Percentiles rank a stretch among this genome's conserved stretches.
Conservation (phyloP, 2,113 vertebrate genomes). For the Melospiza melodia region DNA sequence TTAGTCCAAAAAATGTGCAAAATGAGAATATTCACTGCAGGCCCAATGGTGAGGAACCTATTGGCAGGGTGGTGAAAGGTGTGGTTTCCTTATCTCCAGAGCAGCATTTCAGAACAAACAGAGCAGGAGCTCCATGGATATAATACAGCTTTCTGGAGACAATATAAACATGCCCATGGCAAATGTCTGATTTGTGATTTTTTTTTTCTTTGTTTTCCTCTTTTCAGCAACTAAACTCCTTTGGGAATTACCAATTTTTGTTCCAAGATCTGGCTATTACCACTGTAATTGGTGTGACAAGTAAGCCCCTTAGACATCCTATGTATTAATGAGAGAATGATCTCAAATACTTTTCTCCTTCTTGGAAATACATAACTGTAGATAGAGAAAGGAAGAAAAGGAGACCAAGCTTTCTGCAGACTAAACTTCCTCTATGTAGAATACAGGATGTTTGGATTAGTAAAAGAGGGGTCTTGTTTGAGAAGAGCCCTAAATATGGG, state of each 20-base stretch:
- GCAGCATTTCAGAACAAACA: neutral
- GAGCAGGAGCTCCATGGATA: neutral
- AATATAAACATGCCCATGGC: neutral
- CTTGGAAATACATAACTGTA: neutral
- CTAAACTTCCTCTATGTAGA: neutral
- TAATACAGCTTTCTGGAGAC: neutral
- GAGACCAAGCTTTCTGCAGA: neutral
- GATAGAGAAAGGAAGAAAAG: neutral
- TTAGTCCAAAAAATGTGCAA: neutral
- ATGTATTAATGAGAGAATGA: neutral
- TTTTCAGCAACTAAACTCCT: constrained; percentile 79
- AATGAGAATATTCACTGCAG: neutral
- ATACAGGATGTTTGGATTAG: neutral
- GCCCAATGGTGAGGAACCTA: neutral
- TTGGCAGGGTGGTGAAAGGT: neutral
- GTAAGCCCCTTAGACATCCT: constrained; percentile 68
- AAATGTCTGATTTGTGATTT: neutral
- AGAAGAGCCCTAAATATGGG: neutral
- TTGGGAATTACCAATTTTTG: constrained; percentile 83
- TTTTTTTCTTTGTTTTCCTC: constrained; percentile 20
- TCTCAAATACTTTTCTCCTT: neutral
- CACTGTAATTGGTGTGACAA: constrained; percentile 82
- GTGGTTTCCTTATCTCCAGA: neutral
- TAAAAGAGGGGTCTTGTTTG: neutral
- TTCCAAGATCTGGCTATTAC: constrained; percentile 84